Conservation (phyloP, 2,888 invertebrate species). For the Diplolepis rosae region DNA sequence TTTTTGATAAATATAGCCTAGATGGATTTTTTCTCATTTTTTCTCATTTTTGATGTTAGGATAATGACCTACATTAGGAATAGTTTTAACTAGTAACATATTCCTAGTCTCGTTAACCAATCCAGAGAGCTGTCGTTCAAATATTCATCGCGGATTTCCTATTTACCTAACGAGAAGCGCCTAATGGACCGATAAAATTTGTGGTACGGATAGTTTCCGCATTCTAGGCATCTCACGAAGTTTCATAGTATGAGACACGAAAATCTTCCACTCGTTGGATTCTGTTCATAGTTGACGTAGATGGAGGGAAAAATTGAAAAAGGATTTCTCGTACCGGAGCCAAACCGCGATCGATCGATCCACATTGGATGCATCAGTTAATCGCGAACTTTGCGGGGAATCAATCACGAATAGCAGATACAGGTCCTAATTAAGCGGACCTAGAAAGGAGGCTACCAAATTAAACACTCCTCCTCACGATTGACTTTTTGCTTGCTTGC, state of each 20-base stretch:
- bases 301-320: background rate
- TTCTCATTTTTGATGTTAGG: background rate
- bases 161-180: background rate
- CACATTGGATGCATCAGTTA: slow-evolving; percentile 6
- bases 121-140: background rate
- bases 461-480: background rate
- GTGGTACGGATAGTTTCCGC: background rate
- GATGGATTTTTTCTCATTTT: background rate
- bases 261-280: background rate
- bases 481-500: slow-evolving; percentile 21
- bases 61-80: background rate
- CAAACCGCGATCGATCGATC: slow-evolving; percentile 27
- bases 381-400: slow-evolving; percentile 9
- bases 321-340: background rate
- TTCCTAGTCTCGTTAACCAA: background rate
- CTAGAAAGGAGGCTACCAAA: background rate
- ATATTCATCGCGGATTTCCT: background rate
- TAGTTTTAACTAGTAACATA: background rate
- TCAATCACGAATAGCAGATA: slow-evolving; percentile 22
- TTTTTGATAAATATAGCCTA: background rate
- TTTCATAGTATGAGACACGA: slow-evolving; percentile 7
- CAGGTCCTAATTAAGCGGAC: slow-evolving; percentile 24
- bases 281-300: background rate
- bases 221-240: slow-evolving; percentile 9
- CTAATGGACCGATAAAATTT: slow-evolving; percentile 22